Base-by-base conservation (phyloP, 2,113 vertebrate genomes). In the Tretioscincus oriximinensis region DNA sequence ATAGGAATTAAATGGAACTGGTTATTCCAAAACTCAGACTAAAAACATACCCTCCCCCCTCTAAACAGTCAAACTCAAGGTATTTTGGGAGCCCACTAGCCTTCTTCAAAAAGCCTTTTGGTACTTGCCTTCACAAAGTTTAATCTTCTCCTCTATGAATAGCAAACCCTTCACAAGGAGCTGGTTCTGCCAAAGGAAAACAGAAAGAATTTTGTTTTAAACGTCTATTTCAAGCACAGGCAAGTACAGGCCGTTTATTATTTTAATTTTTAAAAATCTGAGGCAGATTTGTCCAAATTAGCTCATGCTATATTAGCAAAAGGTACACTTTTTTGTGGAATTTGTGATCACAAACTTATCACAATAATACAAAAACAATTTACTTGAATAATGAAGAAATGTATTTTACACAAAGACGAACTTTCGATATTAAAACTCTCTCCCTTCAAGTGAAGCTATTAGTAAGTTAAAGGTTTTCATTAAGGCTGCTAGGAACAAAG, bases 131-230 rank as follows among this genome's bases (percentile, higher is more conserved):
- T 97, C 95, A 86, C 95, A 96, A 73, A 96, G 89, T 72, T 94
- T 96, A 88, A 99, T 94, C 91, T 97, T 97, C 86, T 98, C 97
- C 88, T 97, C 95, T 90, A 98, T 90, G 81, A 96, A 95, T 75
- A 95, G 90, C 87, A 99, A 93, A 77, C 97, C 98, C 91, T 97
- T 97, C 7, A 88, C 94, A 90, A 99, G 95, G 87, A 99, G 96
- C 88, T 98, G 97, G 92, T 99, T 98, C 98, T 99, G 94, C 86
- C 91, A 90, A 94, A 95, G 83, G 93, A 66, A 88, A 90, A 84
- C 35, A 94, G 72, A 93, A 81, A 90, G 28, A 61, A 20, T 65
- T 7, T 65, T 89, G 93, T 89, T 84, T 67, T 63, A 75, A 80
- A 85, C 68, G 68, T 20, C 35, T 78, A 58, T 4, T 0, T 35